phyloP scores from a whole-genome alignment of 1,140 invertebrate species.

The Monochamus saltuarius region DNA sequence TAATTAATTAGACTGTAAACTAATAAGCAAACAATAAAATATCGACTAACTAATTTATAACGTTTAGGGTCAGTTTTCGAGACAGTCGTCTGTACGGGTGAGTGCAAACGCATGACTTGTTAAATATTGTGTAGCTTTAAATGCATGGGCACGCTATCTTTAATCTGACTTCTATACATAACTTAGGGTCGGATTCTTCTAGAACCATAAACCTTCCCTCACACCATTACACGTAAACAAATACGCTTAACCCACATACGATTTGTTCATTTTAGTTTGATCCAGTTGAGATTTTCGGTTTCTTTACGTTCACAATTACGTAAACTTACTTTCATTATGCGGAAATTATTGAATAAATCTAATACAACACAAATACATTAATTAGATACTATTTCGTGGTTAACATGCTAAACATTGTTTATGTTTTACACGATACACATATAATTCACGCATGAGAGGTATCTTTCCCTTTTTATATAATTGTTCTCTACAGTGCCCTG shows the following conservation, averaged over 20 bases:
- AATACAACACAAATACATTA: slow-evolving; percentile 4
- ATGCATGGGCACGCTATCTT: slow-evolving; percentile 18
- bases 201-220: not conserved
- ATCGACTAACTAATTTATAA: too few species aligned
- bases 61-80: slow-evolving; percentile 66
- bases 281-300: not conserved
- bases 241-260: not conserved
- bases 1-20: too few species aligned
- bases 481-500: too few species aligned
- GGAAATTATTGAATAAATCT: slow-evolving; percentile 7
- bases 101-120: slow-evolving; percentile 53
- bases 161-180: slow-evolving; percentile 12
- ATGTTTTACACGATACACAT: slow-evolving; percentile 25
- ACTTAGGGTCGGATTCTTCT: slow-evolving; percentile 1
- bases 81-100: slow-evolving; percentile 76
- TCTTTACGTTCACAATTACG: slow-evolving; percentile 27
- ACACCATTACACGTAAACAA: not conserved
- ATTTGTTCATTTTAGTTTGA: not conserved
- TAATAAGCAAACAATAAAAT: too few species aligned
- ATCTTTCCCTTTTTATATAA: slow-evolving; percentile 2
- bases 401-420: not conserved
- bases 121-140: slow-evolving; percentile 5
- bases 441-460: slow-evolving; percentile 19
- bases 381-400: not conserved
- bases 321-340: slow-evolving; percentile 27